Base-by-base conservation (phyloP, 2,797 vertebrate species). In the Diglossa cyanea region DNA sequence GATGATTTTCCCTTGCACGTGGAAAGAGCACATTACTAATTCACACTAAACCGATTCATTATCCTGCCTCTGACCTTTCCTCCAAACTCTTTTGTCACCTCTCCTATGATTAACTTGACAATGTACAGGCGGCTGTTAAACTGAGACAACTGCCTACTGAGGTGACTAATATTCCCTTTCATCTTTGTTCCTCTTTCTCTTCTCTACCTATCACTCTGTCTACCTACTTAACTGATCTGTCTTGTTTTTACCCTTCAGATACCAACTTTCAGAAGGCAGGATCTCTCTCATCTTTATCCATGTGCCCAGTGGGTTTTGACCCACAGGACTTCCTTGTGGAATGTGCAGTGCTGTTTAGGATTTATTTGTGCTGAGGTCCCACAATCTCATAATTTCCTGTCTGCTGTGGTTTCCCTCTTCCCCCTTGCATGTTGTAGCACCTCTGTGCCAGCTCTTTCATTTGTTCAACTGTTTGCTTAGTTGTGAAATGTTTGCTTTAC, bases 11-110 rank as follows among this genome's bases (percentile, higher is more conserved):
- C 9, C 30, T 93, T 62, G 54, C 70, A 53, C 0, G 0, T 67
- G 67, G 73, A 73, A 87, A 47, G 45, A 79, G 18, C 57, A 66
- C 0, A 3, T 51, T 78, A 31, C 28, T 86, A 48, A 78, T 84
- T 75, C 45, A 58, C 33, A 54, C 35, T 53, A 30, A 79, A 70
- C 16, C 71, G 72, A 18, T 75, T 81, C 1, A 2, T 84, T 93
- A 39, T 66, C 35, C 47, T 35, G 11, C 51, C 86, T 90, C 40
- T 94, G 62, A 85, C 60, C 62, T 84, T 85, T 86, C 40, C 21
- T 79, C 28, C 14, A 50, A 81, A 86, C 8, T 54, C n/a, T 74
- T 81, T 77, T 94, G 50, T 68, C 76, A 70, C 70, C 39, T 88
- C 1, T 4, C 58, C 54, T 84, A 1, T 88, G 67, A 94, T 94